Evolutionary conservation across 1,140 invertebrate species (phyloP).

Genomic region (Atta cephalotes): DNA sequence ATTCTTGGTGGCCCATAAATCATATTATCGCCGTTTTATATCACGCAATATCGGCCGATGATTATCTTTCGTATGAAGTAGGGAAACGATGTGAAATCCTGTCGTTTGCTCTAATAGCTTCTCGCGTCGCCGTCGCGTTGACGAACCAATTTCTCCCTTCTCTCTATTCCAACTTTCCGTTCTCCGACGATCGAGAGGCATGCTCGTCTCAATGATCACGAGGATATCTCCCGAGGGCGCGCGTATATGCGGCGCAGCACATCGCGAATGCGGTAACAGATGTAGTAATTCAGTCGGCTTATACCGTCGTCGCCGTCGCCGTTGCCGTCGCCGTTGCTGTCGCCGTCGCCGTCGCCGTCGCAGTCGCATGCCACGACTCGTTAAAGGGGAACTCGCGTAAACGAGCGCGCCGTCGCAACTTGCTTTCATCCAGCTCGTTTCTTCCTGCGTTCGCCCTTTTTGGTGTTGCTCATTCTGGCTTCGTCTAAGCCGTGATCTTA

Average conservation of each 20-base stretch:
- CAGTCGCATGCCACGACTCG: slow-evolving; percentile 43
- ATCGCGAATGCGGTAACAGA: slow-evolving; percentile 59
- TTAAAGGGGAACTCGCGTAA: slow-evolving; percentile 72
- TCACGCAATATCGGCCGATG: slow-evolving; percentile 51
- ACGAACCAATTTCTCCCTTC: slow-evolving; percentile 56
- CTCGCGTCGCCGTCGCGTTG: slow-evolving; percentile 24
- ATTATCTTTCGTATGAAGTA: slow-evolving; percentile 12
- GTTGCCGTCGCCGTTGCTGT: not conserved
- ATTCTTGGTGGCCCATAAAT: slow-evolving; percentile 48
- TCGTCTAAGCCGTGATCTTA: slow-evolving; percentile 13
- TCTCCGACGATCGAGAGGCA: slow-evolving; percentile 44
- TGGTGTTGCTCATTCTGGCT: slow-evolving; percentile 41
- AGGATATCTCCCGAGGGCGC: slow-evolving; percentile 13
- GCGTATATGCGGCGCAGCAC: slow-evolving; percentile 24
- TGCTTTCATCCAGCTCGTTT: slow-evolving; percentile 49
- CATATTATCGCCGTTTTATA: slow-evolving; percentile 56
- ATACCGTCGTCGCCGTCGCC: slow-evolving; percentile 35
- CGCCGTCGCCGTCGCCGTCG: not conserved
- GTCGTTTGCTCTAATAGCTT: slow-evolving; percentile 38
- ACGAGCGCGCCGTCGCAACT: slow-evolving; percentile 51
- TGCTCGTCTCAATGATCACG: slow-evolving; percentile 56
- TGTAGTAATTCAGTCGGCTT: slow-evolving; percentile 68
- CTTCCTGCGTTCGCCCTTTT: slow-evolving; percentile 25
- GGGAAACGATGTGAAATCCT: slow-evolving; percentile 29
- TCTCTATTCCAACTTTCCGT: slow-evolving; percentile 13